phyloP scores from a whole-genome alignment of 2,797 vertebrate genomes.

The Lepus townsendii region DNA sequence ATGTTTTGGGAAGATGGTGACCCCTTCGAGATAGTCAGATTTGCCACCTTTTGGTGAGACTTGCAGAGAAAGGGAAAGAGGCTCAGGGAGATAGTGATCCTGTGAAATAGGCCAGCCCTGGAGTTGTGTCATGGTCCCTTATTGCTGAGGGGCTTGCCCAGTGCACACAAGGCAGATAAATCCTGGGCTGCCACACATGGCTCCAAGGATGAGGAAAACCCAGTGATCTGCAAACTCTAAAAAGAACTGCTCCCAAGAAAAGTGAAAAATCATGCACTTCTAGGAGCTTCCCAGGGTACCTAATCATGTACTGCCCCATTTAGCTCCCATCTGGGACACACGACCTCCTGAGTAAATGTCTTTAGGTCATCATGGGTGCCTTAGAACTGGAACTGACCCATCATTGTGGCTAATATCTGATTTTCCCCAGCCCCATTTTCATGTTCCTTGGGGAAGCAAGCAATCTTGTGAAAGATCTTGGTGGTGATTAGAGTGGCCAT shows the following conservation, averaged over 20 bases:
- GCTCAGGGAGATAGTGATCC: not conserved
- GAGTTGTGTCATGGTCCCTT: not conserved
- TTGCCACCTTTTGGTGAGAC: not conserved
- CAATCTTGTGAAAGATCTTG: constrained; percentile 10
- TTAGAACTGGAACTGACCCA: not conserved
- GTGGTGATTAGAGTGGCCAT: not conserved
- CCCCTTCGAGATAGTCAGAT: not conserved
- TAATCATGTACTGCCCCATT: not conserved
- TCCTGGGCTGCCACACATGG: not conserved
- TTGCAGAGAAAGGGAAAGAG: not conserved
- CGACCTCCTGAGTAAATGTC: not conserved
- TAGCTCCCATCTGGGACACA: not conserved
- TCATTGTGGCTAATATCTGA: not conserved
- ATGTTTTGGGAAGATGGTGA: not conserved
- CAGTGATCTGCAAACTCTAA: not conserved
- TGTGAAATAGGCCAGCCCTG: not conserved
- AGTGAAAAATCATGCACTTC: not conserved
- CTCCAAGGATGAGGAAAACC: not conserved
- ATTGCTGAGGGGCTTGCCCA: not conserved
- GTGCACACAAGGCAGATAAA: not conserved
- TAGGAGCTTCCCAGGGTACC: not conserved
- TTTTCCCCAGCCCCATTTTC: not conserved
- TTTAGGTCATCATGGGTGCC: not conserved
- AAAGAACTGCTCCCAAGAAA: constrained; percentile 3
- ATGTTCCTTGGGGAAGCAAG: not conserved